These are phyloP conservation scores for Thalassophryne amazonica DNA, from an alignment of 2,797 vertebrate species.

Conservation along the genomic window DNA sequence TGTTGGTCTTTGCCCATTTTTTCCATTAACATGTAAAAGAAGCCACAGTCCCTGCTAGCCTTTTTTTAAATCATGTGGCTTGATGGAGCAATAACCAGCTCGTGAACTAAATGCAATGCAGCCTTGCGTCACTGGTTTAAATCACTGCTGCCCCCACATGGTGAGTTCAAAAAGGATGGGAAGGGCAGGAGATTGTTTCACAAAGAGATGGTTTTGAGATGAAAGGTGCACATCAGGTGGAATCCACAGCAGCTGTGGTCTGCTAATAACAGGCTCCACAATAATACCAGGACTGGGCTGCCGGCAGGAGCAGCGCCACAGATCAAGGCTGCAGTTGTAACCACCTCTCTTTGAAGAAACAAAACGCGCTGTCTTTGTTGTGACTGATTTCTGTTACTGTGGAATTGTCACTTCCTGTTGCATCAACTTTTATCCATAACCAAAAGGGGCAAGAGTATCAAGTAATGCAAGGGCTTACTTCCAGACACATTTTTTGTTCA, in stretches of 20 bases:
- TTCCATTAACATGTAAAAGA: conserved; percentile 64
- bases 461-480: too few relatives aligned
- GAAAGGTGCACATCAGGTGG: conserved; percentile 57
- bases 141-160: conserved; percentile 47
- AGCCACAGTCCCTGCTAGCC: conserved; percentile 25
- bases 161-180: conserved; percentile 44
- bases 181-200: conserved; percentile 46
- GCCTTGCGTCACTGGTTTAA: conserved; percentile 26
- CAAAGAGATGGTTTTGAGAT: conserved; percentile 56
- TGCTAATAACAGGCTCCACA: conserved; percentile 37
- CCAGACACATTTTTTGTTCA: too few relatives aligned
- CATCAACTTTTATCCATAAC: too few relatives aligned
- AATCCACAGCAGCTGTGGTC: conserved; percentile 18
- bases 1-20: conserved; percentile 41
- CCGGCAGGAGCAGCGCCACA: conserved; percentile 28
- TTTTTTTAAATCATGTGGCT: conserved; percentile 38
- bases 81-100: conserved; percentile 11
- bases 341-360: conserved; percentile 46
- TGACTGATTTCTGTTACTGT: conserved; percentile 27
- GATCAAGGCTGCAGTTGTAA: conserved; percentile 43
- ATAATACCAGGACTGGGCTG: conserved; percentile 22
- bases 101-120: conserved; percentile 8
- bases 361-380: not conserved
- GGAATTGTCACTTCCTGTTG: not conserved
- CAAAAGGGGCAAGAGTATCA: too few relatives aligned